Conservation (phyloP, 1,140 invertebrate species). For the Solenopsis invicta region DNA sequence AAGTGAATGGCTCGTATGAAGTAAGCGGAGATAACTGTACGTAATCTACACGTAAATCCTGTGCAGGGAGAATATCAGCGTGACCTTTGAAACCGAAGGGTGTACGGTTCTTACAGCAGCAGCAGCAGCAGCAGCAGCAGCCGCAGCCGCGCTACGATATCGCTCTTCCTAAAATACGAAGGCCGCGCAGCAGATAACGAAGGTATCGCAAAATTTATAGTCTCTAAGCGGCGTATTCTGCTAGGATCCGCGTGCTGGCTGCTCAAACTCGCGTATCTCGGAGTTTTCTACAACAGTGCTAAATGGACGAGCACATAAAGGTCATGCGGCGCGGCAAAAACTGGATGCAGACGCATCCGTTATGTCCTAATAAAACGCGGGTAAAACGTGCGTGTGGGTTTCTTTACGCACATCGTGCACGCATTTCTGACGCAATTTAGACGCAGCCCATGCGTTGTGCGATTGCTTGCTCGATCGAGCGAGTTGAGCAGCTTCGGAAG, state of each 20-base stretch:
- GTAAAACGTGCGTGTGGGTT: constrained; percentile 35
- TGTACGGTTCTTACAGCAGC: neutral
- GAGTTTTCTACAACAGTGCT: constrained; percentile 45
- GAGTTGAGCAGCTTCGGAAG: neutral
- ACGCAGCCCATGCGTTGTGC: neutral
- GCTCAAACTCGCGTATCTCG: constrained; percentile 25
- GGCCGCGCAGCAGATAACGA: constrained; percentile 25
- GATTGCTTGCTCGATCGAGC: constrained; percentile 7
- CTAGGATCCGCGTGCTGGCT: neutral
- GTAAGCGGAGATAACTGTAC: neutral
- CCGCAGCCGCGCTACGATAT: constrained; percentile 5
- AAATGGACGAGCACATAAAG: constrained; percentile 63
- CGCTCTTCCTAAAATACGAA: constrained; percentile 38
- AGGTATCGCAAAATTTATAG: constrained; percentile 59
- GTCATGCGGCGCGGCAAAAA: constrained; percentile 54
- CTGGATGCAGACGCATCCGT: constrained; percentile 70
- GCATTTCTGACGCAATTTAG: constrained; percentile 25
- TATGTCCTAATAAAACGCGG: constrained; percentile 71
- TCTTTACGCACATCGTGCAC: constrained; percentile 3
- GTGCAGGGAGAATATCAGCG: constrained; percentile 21
- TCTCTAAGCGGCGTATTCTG: constrained; percentile 31
- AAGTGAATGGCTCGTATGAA: neutral
- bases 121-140: too few relatives aligned
- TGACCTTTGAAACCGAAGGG: constrained; percentile 33
- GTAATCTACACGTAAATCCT: neutral